These are phyloP conservation scores for Chalcosyrphus nemorum DNA, from an alignment of 2,888 invertebrate genomes.

Conservation along the genomic window DNA sequence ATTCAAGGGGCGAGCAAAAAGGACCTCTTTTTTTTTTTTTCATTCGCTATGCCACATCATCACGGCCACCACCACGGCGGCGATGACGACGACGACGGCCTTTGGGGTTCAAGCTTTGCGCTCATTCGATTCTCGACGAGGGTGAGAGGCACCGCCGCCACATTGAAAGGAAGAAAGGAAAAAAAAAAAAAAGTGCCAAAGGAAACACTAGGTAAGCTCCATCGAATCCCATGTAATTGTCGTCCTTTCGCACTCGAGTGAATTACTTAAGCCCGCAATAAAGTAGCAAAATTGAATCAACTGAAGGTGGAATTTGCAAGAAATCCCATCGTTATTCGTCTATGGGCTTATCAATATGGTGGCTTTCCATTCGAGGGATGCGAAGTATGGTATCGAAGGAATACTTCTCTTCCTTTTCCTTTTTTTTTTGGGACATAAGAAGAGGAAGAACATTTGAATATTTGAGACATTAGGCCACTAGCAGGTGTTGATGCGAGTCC, in stretches of 20 bases:
- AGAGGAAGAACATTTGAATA: conserved; percentile 48
- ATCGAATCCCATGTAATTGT: conserved; percentile 65
- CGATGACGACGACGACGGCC: no score
- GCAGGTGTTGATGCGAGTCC: conserved; percentile 62
- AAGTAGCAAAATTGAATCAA: conserved; percentile 71
- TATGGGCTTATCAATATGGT: conserved; percentile 66
- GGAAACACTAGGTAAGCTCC: conserved; percentile 49
- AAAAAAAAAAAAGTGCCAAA: conserved; percentile 1
- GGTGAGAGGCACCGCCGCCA: background rate
- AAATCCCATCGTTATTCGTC: conserved; percentile 53
- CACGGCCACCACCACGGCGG: background rate
- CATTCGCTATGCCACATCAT: background rate
- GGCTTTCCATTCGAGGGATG: background rate
- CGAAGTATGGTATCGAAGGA: background rate
- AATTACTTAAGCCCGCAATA: conserved; percentile 69
- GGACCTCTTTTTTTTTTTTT: conserved; percentile 34
- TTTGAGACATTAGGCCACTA: conserved; percentile 66
- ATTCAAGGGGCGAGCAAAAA: conserved; percentile 13
- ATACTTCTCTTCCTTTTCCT: background rate
- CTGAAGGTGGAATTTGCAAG: conserved; percentile 58
- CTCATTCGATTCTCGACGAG: conserved; percentile 3
- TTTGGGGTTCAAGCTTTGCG: conserved; percentile 1
- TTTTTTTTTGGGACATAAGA: background rate
- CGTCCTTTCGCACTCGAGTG: conserved; percentile 67
- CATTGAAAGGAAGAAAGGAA: background rate